A percentile compares a stretch with the other conserved stretches of the same genome.
These are phyloP conservation scores for Microtus richardsoni DNA, from an alignment of 2,113 vertebrate genomes.

Conservation along the genomic window DNA sequence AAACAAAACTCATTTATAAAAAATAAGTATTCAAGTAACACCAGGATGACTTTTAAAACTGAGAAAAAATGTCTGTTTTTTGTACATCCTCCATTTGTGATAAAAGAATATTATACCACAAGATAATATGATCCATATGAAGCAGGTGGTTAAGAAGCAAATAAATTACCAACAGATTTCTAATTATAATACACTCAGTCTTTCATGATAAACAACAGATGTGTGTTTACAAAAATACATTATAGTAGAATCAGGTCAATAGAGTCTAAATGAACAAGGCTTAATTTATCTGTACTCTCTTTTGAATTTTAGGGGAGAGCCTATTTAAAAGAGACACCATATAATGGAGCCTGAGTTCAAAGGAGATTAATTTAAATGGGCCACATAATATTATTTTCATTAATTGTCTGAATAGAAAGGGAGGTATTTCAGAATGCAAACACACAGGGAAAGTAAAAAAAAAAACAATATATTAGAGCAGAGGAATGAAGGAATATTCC, in stretches of 20 bases:
- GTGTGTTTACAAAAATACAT: slow-evolving; percentile 80
- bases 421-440: slow-evolving; percentile 16
- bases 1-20: neutral
- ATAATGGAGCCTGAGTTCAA: slow-evolving; percentile 61
- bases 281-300: slow-evolving; percentile 67
- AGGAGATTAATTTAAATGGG: slow-evolving; percentile 64
- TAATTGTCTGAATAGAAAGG: slow-evolving; percentile 52
- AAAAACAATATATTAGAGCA: neutral
- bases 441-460: neutral
- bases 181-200: slow-evolving; percentile 77
- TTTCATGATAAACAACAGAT: slow-evolving; percentile 81
- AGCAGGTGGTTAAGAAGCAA: slow-evolving; percentile 78
- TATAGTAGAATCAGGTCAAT: slow-evolving; percentile 79
- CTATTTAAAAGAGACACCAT: slow-evolving; percentile 66
- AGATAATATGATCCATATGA: slow-evolving; percentile 61
- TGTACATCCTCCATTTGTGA: slow-evolving; percentile 38
- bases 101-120: slow-evolving; percentile 51
- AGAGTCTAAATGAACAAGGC: slow-evolving; percentile 72
- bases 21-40: slow-evolving; percentile 2
- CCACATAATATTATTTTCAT: slow-evolving; percentile 61
- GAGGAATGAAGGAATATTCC: neutral
- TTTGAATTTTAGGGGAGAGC: slow-evolving; percentile 63
- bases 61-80: neutral
- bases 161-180: slow-evolving; percentile 77
- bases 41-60: neutral